Evolutionary conservation across 2,797 vertebrate species (phyloP), one percentile per base, ranked within the genome.

Genomic region (Sternarchorhynchus goeldii): DNA sequence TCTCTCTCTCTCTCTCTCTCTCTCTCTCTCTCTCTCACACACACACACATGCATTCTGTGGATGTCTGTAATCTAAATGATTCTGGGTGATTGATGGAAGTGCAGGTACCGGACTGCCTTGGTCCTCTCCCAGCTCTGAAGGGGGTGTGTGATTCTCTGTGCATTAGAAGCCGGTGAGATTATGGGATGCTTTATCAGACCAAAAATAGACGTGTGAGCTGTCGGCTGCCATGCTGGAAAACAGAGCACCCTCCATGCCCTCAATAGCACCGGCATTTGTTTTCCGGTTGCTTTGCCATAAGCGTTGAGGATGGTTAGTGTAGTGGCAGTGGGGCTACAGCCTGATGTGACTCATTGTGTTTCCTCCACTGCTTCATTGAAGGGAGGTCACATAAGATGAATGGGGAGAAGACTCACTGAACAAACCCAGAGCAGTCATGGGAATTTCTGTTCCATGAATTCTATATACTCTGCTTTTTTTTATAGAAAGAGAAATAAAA

Each of bases 341-440:
- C 78, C 20, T n/a, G 45, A 64, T 78, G 71, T 80, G 62, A 62
- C 56, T 76, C 69, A 63, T 76, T 72, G 65, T 79, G 77, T 68
- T 76, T 65, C 71, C 77, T 73, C 79, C 74, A 73, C 73, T 67
- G 39, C 63, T 31, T 65, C 18, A 25, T 31, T 63, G 65, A 80
- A 75, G 78, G 64, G 72, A 80, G 78, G 78, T 80, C 78, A 80
- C 64, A 75, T 80, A 80, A 80, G 78, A 80, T 75, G 65, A 80
- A 80, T 80, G 78, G 65, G 78, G 63, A 58, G 53, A 57, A 80
- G 72, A 31, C 57, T 80, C 45, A 36, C n/a, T 68, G 78, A 80
- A 69, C 16, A 50, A 80, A 65, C 72, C 58, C 41, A 68, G 56
- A 62, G 72, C 20, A 69, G 17, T 45, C 63, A 63, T 34, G 53